These are phyloP conservation scores for Gymnocheta viridis DNA, from an alignment of 2,888 invertebrate species.

Conservation along the genomic window DNA sequence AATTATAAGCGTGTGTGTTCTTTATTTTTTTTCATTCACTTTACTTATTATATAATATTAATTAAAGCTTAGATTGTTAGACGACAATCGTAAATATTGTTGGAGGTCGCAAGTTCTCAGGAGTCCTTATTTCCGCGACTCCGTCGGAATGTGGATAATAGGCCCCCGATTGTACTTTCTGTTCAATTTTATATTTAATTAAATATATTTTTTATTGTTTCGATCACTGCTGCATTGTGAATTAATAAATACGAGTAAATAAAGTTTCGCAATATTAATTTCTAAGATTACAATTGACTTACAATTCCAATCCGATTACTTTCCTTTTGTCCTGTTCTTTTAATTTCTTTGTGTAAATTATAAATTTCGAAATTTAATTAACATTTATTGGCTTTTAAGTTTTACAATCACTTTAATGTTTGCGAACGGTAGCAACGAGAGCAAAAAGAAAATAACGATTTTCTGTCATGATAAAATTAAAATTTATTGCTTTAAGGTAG, in stretches of 20 bases:
- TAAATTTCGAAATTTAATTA: constrained; percentile 66
- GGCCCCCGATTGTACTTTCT: too few relatives aligned
- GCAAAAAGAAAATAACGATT: constrained; percentile 31
- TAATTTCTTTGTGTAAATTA: constrained; percentile 37
- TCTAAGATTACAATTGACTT: constrained; percentile 48
- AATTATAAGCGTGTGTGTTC: too few relatives aligned
- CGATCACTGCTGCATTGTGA: not conserved
- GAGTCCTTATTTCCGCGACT: too few relatives aligned
- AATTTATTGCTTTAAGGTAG: constrained; percentile 61
- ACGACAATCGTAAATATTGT: too few relatives aligned
- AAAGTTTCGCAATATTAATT: constrained; percentile 13
- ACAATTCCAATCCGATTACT: constrained; percentile 54
- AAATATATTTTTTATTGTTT: not conserved
- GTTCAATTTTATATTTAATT: too few relatives aligned
- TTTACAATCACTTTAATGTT: constrained; percentile 6
- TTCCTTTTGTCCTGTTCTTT: constrained; percentile 2
- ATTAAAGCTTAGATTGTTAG: too few relatives aligned
- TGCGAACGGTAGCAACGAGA: not conserved
- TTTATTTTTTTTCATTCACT: too few relatives aligned
- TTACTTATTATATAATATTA: too few relatives aligned
- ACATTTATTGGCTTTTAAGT: constrained; percentile 62
- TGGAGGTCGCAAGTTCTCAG: too few relatives aligned
- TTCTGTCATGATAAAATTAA: constrained; percentile 57
- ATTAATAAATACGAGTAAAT: not conserved
- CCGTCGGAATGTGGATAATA: too few relatives aligned